Evolutionary conservation across 2,113 vertebrate species (phyloP), one percentile per base, ranked within the genome.

Genomic region (Etia nguti): DNA sequence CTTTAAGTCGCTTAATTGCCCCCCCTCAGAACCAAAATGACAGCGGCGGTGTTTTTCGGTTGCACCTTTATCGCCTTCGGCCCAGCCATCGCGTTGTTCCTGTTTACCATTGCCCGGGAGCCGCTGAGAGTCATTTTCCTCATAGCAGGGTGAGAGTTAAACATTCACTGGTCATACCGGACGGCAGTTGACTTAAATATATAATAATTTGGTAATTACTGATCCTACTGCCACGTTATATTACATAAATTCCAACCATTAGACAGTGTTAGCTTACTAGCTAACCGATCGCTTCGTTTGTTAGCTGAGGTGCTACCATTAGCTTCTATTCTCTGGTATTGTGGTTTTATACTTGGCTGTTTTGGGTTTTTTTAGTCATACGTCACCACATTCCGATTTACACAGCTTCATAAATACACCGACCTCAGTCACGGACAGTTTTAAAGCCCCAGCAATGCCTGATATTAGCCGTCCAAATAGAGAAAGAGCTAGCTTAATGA

Each of bases 21-120:
- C 15, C 52, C 0, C 8, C 26, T 11, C 55, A 89, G 46, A 89
- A 41, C 24, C 56, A 92, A 77, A 38, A 97, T 97, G 97, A 97
- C 97, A 54, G 96, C 96, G 13, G 89, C 96, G 8, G 96, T 97
- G 91, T 97, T 97, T 83, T 96, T 97, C 89, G 97, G 97, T 83
- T 97, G 97, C 88, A 96, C 97, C 48, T 97, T 97, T 87, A 96
- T 97, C 82, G 97, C 97, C 22, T 97, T 97, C 89, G 97, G 97
- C 86, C 97, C 97, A 1, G 97, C 96, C 26, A 90, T 97, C 54
- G 89, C 97, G 4, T 93, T 97, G 82, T 97, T 97, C 94, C 57
- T 97, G 87, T 96, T 97, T 86, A 97, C 97, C 79, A 95, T 97
- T 87, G 96, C 97, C 85, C 90, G 94, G 34, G 96, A 97, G 29